Conservation (phyloP, 1,140 invertebrate species). For the Diorhabda sublineata region DNA sequence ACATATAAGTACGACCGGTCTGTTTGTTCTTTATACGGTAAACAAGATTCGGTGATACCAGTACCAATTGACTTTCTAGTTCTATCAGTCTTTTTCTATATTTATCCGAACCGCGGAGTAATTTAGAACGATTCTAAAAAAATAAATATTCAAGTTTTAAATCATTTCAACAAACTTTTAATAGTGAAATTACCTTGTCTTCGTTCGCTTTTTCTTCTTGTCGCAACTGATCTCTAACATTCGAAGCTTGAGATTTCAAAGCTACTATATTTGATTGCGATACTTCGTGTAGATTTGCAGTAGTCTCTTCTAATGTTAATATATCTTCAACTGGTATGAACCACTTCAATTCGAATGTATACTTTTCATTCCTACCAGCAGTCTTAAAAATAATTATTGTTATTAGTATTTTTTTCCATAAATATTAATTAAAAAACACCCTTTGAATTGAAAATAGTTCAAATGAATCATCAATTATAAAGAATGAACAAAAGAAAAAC, state of each 20-base stretch:
- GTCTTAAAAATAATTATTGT: slow-evolving; percentile 50
- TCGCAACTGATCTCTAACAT: slow-evolving; percentile 76
- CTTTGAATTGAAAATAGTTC: too few species aligned
- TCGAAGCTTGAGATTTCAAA: slow-evolving; percentile 80
- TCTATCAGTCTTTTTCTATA: slow-evolving; percentile 84
- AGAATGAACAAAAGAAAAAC: too few species aligned
- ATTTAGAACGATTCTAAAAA: slow-evolving; percentile 24
- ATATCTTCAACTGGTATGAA: slow-evolving; percentile 79
- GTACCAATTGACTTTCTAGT: slow-evolving; percentile 81
- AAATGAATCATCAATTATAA: too few species aligned
- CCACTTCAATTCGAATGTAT: slow-evolving; percentile 91
- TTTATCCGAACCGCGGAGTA: slow-evolving; percentile 72
- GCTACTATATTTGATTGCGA: slow-evolving; percentile 78
- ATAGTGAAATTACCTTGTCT: slow-evolving; percentile 27
- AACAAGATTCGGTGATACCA: slow-evolving; percentile 84
- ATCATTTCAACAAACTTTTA: not conserved
- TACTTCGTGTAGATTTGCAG: slow-evolving; percentile 63
- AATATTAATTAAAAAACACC: not conserved
- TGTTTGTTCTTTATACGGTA: slow-evolving; percentile 69
- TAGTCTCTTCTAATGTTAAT: slow-evolving; percentile 64
- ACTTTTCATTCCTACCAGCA: slow-evolving; percentile 73
- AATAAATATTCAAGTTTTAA: not conserved
- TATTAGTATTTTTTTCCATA: not conserved
- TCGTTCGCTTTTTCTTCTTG: slow-evolving; percentile 66
- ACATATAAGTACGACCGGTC: slow-evolving; percentile 68